Evolutionary conservation across 2,888 invertebrate species (phyloP).

Genomic region (Cosmia pyralina): DNA sequence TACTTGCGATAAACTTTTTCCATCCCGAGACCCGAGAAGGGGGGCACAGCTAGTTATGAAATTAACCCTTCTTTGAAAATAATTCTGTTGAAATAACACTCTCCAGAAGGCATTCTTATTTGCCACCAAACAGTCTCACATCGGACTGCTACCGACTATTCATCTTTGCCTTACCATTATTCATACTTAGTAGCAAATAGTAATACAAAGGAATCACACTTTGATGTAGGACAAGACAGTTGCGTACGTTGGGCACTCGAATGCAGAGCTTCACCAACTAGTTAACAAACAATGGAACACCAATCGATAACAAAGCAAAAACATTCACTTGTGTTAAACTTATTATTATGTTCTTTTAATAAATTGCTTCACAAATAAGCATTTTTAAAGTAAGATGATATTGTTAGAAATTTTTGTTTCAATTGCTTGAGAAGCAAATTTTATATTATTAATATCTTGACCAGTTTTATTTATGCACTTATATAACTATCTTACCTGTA

Average conservation of each 20-base stretch:
- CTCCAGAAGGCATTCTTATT: background rate
- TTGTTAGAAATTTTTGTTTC: slow-evolving; percentile 20
- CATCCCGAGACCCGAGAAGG: background rate
- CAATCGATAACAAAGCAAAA: slow-evolving; percentile 16
- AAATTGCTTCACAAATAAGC: background rate
- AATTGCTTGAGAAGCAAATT: slow-evolving; percentile 22
- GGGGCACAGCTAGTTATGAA: background rate
- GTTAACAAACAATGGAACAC: slow-evolving; percentile 11
- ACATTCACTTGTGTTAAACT: background rate
- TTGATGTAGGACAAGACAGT: slow-evolving; percentile 8
- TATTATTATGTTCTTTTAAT: slow-evolving; percentile 2
- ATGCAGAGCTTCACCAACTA: background rate
- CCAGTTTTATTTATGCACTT: slow-evolving; percentile 57
- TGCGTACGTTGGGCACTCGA: background rate
- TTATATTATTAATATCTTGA: slow-evolving; percentile 37
- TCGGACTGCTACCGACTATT: background rate
- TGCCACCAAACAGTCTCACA: background rate
- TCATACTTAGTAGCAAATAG: background rate
- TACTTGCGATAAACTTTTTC: background rate
- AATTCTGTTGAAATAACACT: background rate
- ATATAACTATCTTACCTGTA: slow-evolving; percentile 52
- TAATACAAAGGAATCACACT: slow-evolving; percentile 8
- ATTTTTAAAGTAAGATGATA: slow-evolving; percentile 13
- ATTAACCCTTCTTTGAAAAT: background rate
- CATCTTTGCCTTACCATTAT: background rate